Conservation (phyloP, 2,113 vertebrate species). For the Donacobius atricapilla region DNA sequence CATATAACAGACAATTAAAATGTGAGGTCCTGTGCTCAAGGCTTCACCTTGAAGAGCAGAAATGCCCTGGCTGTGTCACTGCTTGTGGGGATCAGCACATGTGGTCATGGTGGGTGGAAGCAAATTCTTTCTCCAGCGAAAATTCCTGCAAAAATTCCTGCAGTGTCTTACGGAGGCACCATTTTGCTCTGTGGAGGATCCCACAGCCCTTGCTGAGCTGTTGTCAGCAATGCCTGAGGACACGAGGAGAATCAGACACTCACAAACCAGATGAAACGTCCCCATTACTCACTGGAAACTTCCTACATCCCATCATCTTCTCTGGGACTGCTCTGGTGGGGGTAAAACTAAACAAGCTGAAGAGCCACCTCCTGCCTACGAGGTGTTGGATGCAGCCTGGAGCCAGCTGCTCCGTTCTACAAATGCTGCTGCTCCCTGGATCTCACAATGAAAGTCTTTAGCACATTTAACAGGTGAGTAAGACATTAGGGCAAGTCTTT, state of each 20-base stretch:
- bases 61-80: neutral
- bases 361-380: neutral
- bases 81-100: neutral
- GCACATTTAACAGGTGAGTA: slow-evolving; percentile 67
- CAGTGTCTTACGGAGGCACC: neutral
- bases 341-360: neutral
- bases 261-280: neutral
- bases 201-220: neutral
- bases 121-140: neutral
- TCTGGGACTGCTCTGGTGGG: neutral
- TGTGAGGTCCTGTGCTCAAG: neutral
- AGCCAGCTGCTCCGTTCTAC: neutral
- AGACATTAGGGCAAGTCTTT: slow-evolving; percentile 64
- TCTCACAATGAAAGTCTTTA: slow-evolving; percentile 27
- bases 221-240: neutral
- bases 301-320: neutral
- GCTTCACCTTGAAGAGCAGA: neutral
- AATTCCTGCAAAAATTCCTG: neutral
- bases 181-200: neutral
- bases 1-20: neutral
- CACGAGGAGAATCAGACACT: neutral
- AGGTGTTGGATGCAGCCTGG: neutral
- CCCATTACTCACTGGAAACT: neutral
- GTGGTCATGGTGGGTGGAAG: neutral
- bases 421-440: neutral